Percentiles rank a stretch among this genome's conserved stretches.
phyloP scores from a whole-genome alignment of 2,797 vertebrate genomes.

The Chaenodraco wilsoni region DNA sequence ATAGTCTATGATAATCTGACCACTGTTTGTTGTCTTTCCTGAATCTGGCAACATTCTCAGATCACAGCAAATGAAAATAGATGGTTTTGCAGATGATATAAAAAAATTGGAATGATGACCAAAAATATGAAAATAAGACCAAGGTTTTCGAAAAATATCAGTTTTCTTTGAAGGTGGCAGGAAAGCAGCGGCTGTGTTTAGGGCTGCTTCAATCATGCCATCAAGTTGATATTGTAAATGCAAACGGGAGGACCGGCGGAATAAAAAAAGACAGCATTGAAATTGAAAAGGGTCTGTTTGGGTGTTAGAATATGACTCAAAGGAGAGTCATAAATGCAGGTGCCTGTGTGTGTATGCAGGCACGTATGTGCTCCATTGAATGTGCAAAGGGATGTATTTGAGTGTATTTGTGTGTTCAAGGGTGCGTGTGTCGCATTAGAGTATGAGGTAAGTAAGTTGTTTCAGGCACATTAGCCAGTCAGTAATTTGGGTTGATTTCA shows the following conservation, averaged over 20 bases:
- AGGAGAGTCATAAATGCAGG: constrained; percentile 11
- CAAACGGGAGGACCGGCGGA: constrained; percentile 14
- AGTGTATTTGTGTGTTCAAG: constrained; percentile 37
- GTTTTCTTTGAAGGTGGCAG: constrained; percentile 7
- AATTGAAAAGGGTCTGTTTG: constrained; percentile 8
- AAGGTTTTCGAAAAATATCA: neutral
- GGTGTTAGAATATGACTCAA: constrained; percentile 15
- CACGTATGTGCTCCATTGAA: constrained; percentile 9
- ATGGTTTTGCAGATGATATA: constrained; percentile 6
- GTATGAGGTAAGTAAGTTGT: constrained; percentile 63
- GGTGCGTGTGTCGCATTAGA: constrained; percentile 38
- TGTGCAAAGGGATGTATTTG: constrained; percentile 5
- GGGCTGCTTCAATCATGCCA: constrained; percentile 23
- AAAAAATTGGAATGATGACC: neutral
- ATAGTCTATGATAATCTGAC: neutral
- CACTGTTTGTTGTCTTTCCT: neutral
- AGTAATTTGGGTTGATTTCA: constrained; percentile 67
- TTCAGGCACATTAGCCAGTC: constrained; percentile 62
- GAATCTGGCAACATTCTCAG: neutral
- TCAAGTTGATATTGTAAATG: constrained; percentile 21
- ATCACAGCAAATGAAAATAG: neutral
- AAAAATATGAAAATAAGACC: constrained; percentile 1
- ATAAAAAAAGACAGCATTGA: constrained; percentile 22
- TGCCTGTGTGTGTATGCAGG: neutral
- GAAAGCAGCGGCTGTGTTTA: constrained; percentile 14